Base-by-base conservation (phyloP, 2,113 vertebrate genomes). In the Illadopsis cleaveri region DNA sequence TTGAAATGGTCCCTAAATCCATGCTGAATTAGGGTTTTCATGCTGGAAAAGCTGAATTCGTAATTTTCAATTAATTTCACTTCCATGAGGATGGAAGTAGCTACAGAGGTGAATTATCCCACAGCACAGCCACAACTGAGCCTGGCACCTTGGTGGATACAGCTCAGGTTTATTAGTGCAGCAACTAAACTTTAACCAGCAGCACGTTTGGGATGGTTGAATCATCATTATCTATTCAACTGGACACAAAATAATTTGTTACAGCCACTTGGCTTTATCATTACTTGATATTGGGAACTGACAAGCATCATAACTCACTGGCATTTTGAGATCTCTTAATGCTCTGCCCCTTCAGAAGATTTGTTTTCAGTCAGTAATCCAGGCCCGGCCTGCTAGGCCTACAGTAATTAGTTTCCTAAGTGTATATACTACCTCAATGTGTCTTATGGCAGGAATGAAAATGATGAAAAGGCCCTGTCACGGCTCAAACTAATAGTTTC, bases 201-300 rank as follows among this genome's bases (percentile, higher is more conserved):
- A 33, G 70, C 81, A 73, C 2, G 7, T 66, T 81, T 77, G 48
- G 90, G 80, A 81, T 84, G 80, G 86, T 64, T 30, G 70, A 80
- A 23, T 68, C 64, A 45, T 68, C 37, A 56, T 88, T 92, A 93
- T 25, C 79, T 86, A 78, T 90, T 95, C 90, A 86, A 40, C 72
- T 75, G 82, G 82, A 90, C 82, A 89, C 90, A 95, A 97, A 94
- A 91, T 91, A 94, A 95, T 90, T 94, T 91, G 93, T 91, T 87
- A 91, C 92, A 90, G 93, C 57, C 87, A 68, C 96, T 90, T 96
- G 90, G 77, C 91, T 95, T 94, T 87, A 92, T 92, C 81, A 93
- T 88, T 78, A 90, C 80, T 90, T 75, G 88, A 64, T 90, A 89
- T 8, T 89, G 92, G 92, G 93, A 95, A 89, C 38, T 88, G 96